These are phyloP conservation scores for Cichladusa arquata DNA, from an alignment of 2,113 vertebrate genomes.

Conservation along the genomic window DNA sequence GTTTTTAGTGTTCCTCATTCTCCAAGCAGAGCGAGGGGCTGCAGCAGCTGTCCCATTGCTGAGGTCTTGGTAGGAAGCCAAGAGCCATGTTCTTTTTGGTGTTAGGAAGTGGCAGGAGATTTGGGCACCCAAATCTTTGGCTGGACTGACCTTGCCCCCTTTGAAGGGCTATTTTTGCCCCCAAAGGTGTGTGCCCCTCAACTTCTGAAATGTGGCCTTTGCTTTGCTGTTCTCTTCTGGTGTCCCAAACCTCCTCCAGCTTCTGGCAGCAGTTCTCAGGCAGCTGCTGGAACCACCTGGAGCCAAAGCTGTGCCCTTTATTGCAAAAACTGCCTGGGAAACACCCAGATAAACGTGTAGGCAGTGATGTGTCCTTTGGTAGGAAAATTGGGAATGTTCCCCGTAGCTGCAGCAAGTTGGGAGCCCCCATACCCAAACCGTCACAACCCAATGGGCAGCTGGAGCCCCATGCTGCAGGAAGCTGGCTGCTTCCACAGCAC, in stretches of 20 bases:
- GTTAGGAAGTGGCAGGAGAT: not conserved
- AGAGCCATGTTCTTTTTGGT: not conserved
- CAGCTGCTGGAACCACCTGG: not conserved
- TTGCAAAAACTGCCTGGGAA: not conserved
- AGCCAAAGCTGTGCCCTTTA: not conserved
- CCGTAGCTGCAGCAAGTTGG: rapidly evolving
- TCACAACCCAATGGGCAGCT: not conserved
- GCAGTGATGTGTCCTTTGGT: not conserved
- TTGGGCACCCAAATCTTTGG: not conserved
- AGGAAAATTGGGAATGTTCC: not conserved
- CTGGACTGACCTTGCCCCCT: not conserved
- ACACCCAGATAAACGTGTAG: not conserved
- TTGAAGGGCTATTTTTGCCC: not conserved
- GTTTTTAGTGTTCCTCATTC: not conserved
- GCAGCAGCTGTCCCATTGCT: not conserved
- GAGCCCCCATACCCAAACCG: not conserved
- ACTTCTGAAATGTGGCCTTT: not conserved
- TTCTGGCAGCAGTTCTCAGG: not conserved
- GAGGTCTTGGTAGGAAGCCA: not conserved
- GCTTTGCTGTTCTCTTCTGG: not conserved
- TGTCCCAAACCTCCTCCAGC: not conserved
- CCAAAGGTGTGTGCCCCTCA: not conserved
- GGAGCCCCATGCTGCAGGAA: not conserved
- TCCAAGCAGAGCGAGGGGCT: not conserved
- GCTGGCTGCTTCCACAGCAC: not conserved